Conservation (phyloP, 2,113 vertebrate genomes). For the Rhipidura dahli region DNA sequence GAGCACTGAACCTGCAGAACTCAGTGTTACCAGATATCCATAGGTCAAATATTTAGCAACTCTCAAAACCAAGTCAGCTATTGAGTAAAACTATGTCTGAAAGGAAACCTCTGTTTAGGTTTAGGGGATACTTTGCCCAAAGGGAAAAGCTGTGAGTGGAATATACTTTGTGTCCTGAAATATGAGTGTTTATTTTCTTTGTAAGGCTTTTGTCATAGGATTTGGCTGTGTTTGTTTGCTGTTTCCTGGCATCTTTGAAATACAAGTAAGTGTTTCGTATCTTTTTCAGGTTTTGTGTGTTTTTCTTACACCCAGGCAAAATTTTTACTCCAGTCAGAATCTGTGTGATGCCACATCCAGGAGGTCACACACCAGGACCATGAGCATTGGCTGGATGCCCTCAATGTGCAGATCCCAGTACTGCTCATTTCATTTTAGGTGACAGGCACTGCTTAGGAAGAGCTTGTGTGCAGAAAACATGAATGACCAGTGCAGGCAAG, state of each 20-base stretch:
- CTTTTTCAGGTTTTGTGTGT: not conserved
- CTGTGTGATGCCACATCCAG: accelerated
- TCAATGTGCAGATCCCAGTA: not conserved
- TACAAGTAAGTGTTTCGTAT: not conserved
- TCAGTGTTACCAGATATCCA: not conserved
- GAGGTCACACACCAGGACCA: not conserved
- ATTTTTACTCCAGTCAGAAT: not conserved
- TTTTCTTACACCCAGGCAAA: not conserved
- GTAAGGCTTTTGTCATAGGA: not conserved
- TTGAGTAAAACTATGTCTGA: not conserved
- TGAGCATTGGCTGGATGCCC: not conserved
- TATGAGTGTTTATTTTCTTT: not conserved
- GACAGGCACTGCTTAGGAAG: not conserved
- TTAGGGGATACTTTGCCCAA: not conserved
- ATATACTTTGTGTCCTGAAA: not conserved
- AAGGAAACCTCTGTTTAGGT: not conserved
- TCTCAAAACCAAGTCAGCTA: not conserved
- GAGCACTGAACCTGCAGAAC: not conserved
- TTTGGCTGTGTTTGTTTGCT: not conserved
- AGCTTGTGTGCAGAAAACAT: not conserved
- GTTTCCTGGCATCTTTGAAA: not conserved
- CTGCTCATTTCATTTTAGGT: not conserved
- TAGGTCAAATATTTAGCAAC: not conserved
- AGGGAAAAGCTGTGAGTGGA: not conserved
- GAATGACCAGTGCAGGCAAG: not conserved